Evolutionary conservation across 2,888 invertebrate species (phyloP).

Genomic region (Nomada flava): DNA sequence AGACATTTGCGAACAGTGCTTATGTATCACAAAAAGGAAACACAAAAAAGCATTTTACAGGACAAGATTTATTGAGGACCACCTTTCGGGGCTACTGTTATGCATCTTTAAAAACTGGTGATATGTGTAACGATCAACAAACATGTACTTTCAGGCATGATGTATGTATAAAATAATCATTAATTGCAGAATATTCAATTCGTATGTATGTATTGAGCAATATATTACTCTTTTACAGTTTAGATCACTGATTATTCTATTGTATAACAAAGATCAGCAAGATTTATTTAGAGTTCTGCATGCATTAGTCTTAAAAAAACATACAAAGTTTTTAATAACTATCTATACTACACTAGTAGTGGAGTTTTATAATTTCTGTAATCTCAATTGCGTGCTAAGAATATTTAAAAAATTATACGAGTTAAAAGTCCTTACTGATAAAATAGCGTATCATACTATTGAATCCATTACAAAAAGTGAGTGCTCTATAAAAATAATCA

Average conservation of each 20-base stretch:
- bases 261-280: not conserved
- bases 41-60: not conserved
- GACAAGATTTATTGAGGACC: not conserved
- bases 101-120: not conserved
- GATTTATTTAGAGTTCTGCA: not conserved
- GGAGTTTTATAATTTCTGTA: accelerated
- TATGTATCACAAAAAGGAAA: not conserved
- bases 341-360: not conserved
- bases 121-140: not conserved
- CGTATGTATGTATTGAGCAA: not conserved
- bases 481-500: not conserved
- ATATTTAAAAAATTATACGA: constrained; percentile 20
- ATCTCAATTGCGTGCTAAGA: not conserved
- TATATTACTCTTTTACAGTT: constrained; percentile 23
- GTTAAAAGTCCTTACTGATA: not conserved
- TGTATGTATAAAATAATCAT: constrained; percentile 48
- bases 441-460: not conserved
- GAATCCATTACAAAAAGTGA: not conserved
- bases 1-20: not conserved
- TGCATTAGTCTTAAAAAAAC: not conserved
- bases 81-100: constrained; percentile 27
- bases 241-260: accelerated
- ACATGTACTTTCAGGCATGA: constrained; percentile 38
- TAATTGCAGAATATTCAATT: not conserved
- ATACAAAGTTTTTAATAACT: not conserved